Evolutionary conservation across 1,140 invertebrate species (phyloP).

Genomic region (Luehdorfia chinensis): DNA sequence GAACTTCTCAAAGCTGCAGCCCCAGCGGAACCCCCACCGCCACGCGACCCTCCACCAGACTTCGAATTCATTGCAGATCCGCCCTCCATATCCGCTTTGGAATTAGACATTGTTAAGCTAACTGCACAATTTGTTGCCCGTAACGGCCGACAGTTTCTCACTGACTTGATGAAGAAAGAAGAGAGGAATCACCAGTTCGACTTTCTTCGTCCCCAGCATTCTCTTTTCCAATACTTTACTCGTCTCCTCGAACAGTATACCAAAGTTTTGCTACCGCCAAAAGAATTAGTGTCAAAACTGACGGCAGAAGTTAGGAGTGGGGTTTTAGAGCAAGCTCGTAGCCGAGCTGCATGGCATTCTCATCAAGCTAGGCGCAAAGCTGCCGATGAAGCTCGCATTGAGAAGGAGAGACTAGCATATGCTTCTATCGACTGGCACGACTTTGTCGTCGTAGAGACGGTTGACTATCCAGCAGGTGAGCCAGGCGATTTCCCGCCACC

Average conservation of each 20-base stretch:
- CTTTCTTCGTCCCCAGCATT: conserved; percentile 98
- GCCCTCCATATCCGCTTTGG: conserved; percentile 98
- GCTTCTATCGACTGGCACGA: conserved; percentile 99
- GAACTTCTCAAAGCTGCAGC: conserved; percentile 92
- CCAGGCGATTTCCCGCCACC: conserved; percentile 97
- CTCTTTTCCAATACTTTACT: conserved; percentile 99
- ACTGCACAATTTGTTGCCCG: conserved; percentile 99
- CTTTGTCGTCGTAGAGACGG: conserved; percentile 99
- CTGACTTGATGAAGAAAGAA: conserved; percentile 98
- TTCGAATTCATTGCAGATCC: conserved; percentile 99
- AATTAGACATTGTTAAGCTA: conserved; percentile 98
- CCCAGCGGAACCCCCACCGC: conserved; percentile 91
- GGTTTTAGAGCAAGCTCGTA: conserved; percentile 94
- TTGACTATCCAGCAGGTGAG: conserved; percentile 98
- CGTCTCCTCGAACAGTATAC: conserved; percentile 99
- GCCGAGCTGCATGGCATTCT: conserved; percentile 96
- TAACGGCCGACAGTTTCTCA: conserved; percentile 98
- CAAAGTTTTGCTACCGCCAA: conserved; percentile 95
- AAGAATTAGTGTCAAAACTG: conserved; percentile 91
- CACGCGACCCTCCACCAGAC: conserved; percentile 96
- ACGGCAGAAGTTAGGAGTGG: conserved; percentile 86
- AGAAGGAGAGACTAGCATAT: conserved; percentile 97
- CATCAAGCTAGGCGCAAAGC: conserved; percentile 95
- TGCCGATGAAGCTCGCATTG: conserved; percentile 95
- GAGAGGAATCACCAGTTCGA: conserved; percentile 99